Evolutionary conservation across 2,113 vertebrate species (phyloP).

Genomic region (Tachysurus vachellii): DNA sequence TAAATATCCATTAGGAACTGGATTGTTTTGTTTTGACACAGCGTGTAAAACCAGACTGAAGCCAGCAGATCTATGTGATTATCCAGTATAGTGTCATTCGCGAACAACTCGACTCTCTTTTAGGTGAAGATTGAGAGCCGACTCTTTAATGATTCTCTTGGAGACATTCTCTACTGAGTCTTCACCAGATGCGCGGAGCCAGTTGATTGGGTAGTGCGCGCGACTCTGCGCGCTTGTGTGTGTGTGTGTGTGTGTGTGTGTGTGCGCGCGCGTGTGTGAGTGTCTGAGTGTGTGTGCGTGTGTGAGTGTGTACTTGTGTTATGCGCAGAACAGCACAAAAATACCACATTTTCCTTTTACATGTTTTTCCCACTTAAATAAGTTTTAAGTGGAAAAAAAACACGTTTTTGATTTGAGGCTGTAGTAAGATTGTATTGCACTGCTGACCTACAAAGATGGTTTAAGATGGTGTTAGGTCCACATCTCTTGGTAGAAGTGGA

Average conservation of each 20-base stretch:
- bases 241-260: background rate
- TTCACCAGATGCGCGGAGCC: background rate
- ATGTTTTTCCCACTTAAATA: background rate
- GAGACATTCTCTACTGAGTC: background rate
- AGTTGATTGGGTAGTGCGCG: background rate
- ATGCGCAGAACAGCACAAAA: too few relatives aligned
- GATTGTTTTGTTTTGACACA: background rate
- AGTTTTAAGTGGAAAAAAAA: background rate
- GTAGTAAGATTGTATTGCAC: background rate
- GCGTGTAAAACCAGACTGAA: background rate
- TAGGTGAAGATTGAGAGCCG: background rate
- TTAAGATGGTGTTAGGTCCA: too few relatives aligned
- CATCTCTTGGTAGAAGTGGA: too few relatives aligned
- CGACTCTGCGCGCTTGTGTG: background rate
- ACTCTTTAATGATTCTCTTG: background rate
- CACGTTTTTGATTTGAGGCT: background rate
- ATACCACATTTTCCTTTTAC: background rate
- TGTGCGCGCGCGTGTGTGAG: background rate
- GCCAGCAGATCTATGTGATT: background rate
- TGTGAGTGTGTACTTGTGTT: background rate
- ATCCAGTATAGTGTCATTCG: background rate
- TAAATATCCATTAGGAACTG: constrained; percentile 70
- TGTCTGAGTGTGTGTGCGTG: background rate
- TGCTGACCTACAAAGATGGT: background rate
- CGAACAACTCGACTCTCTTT: background rate